A percentile compares a stretch with the other conserved stretches of the same genome.
These are phyloP conservation scores for Phortica okadai DNA, from an alignment of 2,888 invertebrate species.

Conservation along the genomic window DNA sequence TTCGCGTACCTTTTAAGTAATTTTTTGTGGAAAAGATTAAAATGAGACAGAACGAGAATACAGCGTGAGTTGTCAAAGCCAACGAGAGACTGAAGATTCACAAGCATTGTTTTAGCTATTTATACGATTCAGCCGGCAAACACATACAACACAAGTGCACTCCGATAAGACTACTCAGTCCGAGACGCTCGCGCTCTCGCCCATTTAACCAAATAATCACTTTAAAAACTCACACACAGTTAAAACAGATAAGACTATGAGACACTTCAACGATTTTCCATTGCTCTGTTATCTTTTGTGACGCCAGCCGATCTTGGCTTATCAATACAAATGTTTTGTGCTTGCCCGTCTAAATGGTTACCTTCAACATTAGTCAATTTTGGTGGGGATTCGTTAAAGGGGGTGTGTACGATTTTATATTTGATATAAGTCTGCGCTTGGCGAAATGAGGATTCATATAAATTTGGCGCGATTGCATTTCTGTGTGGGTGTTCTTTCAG, in stretches of 20 bases:
- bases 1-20: neutral
- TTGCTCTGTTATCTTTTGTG: neutral
- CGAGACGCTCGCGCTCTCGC: neutral
- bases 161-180: neutral
- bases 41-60: neutral
- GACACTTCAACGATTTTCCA: too few species aligned
- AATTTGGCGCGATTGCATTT: too few species aligned
- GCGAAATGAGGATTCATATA: too few species aligned
- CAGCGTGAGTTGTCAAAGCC: neutral
- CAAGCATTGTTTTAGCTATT: neutral
- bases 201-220: too few species aligned
- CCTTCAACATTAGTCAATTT: neutral
- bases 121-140: neutral
- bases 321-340: neutral
- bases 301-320: neutral
- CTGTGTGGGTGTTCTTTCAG: too few species aligned
- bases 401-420: too few species aligned
- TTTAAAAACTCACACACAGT: too few species aligned
- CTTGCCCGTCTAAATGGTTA: neutral
- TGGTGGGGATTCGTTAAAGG: neutral
- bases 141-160: neutral
- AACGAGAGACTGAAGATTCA: conserved; percentile 22
- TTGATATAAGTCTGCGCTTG: too few species aligned
- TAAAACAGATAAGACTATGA: too few species aligned
- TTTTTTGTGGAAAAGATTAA: neutral